Base-by-base conservation (phyloP, 2,888 invertebrate genomes). In the Apoderus coryli region DNA sequence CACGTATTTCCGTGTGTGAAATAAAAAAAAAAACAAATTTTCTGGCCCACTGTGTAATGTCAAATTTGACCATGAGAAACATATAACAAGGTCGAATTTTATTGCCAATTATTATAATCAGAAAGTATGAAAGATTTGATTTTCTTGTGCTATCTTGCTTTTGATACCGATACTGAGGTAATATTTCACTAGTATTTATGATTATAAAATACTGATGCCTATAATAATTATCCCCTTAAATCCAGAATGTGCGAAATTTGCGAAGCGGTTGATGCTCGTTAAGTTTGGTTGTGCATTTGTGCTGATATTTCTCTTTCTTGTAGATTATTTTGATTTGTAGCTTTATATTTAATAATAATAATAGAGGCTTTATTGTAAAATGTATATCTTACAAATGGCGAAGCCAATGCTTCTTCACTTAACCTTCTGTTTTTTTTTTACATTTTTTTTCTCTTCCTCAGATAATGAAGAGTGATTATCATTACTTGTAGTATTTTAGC, bases 1-100 rank as follows among this genome's bases (percentile, higher is more conserved):
- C n/a, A n/a, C n/a, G n/a, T n/a, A n/a, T n/a, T n/a, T n/a, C n/a
- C n/a, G n/a, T n/a, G n/a, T n/a, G n/a, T n/a, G n/a, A n/a, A n/a
- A n/a, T n/a, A n/a, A n/a, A n/a, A n/a, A n/a, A n/a, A n/a, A n/a
- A n/a, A n/a, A n/a, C n/a, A n/a, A n/a, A n/a, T n/a, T n/a, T n/a
- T n/a, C n/a, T n/a, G n/a, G n/a, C n/a, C n/a, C n/a, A n/a, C n/a
- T n/a, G n/a, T n/a, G n/a, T n/a, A 13, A 27, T 27, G 14, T 11
- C 12, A 11, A 27, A 10, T 7, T 13, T 27, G 3, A 15, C 27
- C 7, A 16, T 6, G 14, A 27, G 14, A 27, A 27, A 27, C 6
- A 10, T 27, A 14, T 16, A n/a, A 15, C 27, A 27, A 27, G 14
- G 14, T 3, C 27, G 27, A 12, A 3, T 27, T 6, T 27, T 27